A percentile compares a stretch with the other conserved stretches of the same genome.
phyloP scores from a whole-genome alignment of 1,140 invertebrate species.

The Heliconius melpomene region DNA sequence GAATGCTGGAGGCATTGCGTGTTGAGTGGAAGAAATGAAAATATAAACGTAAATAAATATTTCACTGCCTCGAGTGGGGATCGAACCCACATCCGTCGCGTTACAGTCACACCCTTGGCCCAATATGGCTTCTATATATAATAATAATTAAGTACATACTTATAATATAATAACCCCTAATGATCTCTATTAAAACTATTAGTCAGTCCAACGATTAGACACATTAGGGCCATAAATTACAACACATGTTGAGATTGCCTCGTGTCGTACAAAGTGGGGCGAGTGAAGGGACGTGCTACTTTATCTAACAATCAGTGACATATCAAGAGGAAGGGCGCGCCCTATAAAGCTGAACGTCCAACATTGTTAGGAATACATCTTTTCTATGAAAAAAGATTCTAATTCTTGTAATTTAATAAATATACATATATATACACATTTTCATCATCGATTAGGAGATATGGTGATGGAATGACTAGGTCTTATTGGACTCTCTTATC shows the following conservation, averaged over 20 bases:
- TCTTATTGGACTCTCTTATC: no score
- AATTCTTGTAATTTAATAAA: no score
- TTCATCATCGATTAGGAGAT: no score
- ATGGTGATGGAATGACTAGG: no score
- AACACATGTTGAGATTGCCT: not conserved
- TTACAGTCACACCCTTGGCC: no score
- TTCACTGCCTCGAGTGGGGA: no score
- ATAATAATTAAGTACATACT: not conserved
- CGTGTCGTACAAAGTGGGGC: not conserved
- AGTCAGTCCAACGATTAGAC: not conserved
- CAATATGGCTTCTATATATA: not conserved
- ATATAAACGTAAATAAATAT: no score
- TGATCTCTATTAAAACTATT: conserved; percentile 11
- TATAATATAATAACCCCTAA: not conserved
- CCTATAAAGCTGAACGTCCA: not conserved
- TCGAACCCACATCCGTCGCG: no score
- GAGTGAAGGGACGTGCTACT: not conserved
- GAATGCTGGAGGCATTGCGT: no score
- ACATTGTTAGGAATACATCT: not conserved
- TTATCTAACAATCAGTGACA: conserved; percentile 12
- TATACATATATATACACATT: no score
- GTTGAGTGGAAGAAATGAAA: no score
- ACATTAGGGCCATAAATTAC: not conserved
- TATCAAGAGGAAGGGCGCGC: not conserved
- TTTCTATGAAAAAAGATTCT: not conserved